phyloP scores from a whole-genome alignment of 2,888 invertebrate genomes.

The Caenorhabditis angaria region DNA sequence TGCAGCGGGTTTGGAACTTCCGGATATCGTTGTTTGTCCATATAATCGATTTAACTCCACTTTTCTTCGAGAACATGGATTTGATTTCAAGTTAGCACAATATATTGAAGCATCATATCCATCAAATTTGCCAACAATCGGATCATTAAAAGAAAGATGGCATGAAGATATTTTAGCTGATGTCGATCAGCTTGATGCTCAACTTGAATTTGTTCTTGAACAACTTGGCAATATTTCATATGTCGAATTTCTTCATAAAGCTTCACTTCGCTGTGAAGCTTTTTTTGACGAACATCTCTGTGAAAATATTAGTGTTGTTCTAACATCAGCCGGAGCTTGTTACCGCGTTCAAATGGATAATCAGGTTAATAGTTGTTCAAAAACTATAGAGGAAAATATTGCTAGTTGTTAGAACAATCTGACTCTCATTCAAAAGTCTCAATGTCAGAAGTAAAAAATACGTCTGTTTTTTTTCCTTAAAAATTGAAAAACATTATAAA shows the following conservation, averaged over 20 bases:
- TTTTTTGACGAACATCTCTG: conserved; percentile 58
- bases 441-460: no score
- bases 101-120: conserved; percentile 67
- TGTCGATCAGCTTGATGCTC: conserved; percentile 45
- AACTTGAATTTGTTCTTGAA: conserved; percentile 44
- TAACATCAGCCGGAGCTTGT: conserved; percentile 67
- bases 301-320: conserved; percentile 53
- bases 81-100: conserved; percentile 61
- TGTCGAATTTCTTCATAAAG: conserved; percentile 53
- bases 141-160: conserved; percentile 15
- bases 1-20: conserved; percentile 50
- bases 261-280: conserved; percentile 53
- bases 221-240: conserved; percentile 54
- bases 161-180: conserved; percentile 40
- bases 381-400: background rate
- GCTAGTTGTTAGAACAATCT: no score
- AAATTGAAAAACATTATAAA: no score
- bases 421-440: no score
- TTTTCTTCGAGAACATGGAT: conserved; percentile 56
- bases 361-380: conserved; percentile 47
- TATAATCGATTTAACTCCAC: conserved; percentile 69
- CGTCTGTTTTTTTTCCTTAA: no score
- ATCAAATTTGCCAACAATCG: conserved; percentile 45
- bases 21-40: conserved; percentile 71
- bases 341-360: conserved; percentile 55